Percentiles rank a stretch among this genome's conserved stretches.
phyloP scores from a whole-genome alignment of 2,797 vertebrate genomes.

The Tenualosa ilisha region DNA sequence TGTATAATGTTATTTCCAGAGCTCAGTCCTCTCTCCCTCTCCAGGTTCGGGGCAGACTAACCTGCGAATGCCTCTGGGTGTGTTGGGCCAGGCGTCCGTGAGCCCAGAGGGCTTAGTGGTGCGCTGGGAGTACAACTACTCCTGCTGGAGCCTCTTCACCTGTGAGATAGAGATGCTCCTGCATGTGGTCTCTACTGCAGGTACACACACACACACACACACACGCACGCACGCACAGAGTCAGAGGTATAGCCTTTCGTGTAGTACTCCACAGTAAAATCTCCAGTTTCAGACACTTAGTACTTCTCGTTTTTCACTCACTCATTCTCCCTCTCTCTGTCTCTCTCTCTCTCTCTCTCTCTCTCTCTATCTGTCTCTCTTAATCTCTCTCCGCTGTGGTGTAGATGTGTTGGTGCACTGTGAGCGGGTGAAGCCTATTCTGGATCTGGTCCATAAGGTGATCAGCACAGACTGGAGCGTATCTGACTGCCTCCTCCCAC shows the following conservation, averaged over 20 bases:
- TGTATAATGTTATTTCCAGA: too few species aligned
- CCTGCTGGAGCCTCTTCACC: constrained; percentile 96
- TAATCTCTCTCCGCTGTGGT: not conserved
- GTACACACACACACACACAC: constrained; percentile 62
- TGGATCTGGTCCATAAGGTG: constrained; percentile 94
- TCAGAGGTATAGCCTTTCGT: not conserved
- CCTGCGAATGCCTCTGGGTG: constrained; percentile 92
- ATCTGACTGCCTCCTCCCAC: constrained; percentile 92
- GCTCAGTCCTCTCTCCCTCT: not conserved
- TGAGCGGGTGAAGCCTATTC: constrained; percentile 90
- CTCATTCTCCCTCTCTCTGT: too few species aligned
- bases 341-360: not conserved
- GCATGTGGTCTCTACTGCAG: constrained; percentile 96
- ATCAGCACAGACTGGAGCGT: constrained; percentile 93
- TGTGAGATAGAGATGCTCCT: constrained; percentile 99
- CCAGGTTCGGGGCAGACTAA: constrained; percentile 91
- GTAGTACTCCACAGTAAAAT: not conserved
- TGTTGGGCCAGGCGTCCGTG: constrained; percentile 87
- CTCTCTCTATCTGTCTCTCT: not conserved
- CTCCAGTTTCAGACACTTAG: not conserved
- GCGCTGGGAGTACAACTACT: constrained; percentile 95
- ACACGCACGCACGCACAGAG: not conserved
- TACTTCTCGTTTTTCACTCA: not conserved
- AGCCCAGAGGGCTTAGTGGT: constrained; percentile 87
- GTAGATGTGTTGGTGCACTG: constrained; percentile 92